Conservation (phyloP, 92 coral and sea anemone species). For the Desmophyllum pertusum region DNA sequence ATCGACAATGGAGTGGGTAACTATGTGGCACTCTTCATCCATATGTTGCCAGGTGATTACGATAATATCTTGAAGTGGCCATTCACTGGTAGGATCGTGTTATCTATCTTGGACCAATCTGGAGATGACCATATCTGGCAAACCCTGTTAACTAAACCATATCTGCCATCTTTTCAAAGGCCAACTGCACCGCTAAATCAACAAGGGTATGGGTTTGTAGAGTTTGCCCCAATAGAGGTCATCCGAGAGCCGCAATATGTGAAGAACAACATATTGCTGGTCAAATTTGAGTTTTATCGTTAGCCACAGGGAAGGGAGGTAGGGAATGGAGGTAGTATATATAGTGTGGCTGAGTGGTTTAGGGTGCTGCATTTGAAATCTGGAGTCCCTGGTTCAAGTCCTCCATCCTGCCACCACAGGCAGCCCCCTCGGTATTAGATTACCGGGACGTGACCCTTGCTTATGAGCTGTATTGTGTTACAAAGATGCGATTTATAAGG, state of each 20-base stretch:
- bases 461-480: no score
- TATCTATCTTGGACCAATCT: constrained; percentile 82
- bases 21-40: constrained; percentile 74
- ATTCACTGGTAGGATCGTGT: constrained; percentile 73
- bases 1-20: constrained; percentile 56
- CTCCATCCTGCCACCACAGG: no score
- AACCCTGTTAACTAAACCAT: constrained; percentile 76
- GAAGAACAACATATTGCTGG: constrained; percentile 67
- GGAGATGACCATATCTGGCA: constrained; percentile 79
- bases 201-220: constrained; percentile 80
- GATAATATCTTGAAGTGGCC: constrained; percentile 83
- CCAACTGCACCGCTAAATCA: constrained; percentile 73
- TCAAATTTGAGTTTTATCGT: constrained; percentile 69
- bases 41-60: constrained; percentile 75
- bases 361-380: no score
- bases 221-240: constrained; percentile 76
- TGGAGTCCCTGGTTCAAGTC: no score
- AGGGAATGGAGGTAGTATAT: no score
- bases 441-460: no score
- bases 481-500: no score
- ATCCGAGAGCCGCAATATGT: constrained; percentile 63
- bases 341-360: no score
- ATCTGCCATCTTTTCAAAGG: constrained; percentile 73
- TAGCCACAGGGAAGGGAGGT: not conserved
- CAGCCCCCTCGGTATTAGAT: no score